A percentile compares a stretch with the other conserved stretches of the same genome.
These are phyloP conservation scores for Acleris literana DNA, from an alignment of 2,888 invertebrate genomes.

Conservation along the genomic window DNA sequence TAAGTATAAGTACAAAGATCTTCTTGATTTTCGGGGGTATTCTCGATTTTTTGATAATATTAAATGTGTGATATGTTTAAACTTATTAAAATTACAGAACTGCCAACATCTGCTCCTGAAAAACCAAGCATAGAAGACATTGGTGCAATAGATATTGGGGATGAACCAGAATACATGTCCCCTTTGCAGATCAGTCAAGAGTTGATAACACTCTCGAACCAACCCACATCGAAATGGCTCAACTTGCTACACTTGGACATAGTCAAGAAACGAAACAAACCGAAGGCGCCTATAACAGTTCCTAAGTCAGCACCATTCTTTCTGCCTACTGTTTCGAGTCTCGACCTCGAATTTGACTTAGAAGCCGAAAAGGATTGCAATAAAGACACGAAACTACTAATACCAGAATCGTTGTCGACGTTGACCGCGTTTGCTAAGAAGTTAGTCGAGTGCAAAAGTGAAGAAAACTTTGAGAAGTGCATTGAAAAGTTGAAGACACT, in stretches of 20 bases:
- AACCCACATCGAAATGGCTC: slow-evolving; percentile 95
- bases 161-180: slow-evolving; percentile 86
- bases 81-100: slow-evolving; percentile 51
- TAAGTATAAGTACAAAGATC: slow-evolving; percentile 49
- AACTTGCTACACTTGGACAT: slow-evolving; percentile 93
- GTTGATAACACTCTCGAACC: slow-evolving; percentile 92
- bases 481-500: slow-evolving; percentile 86
- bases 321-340: slow-evolving; percentile 93
- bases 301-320: slow-evolving; percentile 98
- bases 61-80: not conserved
- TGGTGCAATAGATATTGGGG: slow-evolving; percentile 67
- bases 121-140: slow-evolving; percentile 75
- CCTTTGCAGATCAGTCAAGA: slow-evolving; percentile 89
- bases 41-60: not conserved
- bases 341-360: slow-evolving; percentile 92
- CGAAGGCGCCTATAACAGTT: slow-evolving; percentile 91
- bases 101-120: slow-evolving; percentile 75
- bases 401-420: slow-evolving; percentile 85
- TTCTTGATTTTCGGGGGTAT: not conserved
- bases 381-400: slow-evolving; percentile 78
- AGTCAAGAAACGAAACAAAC: slow-evolving; percentile 95
- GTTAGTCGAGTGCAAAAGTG: slow-evolving; percentile 77
- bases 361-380: slow-evolving; percentile 68
- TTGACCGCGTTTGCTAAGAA: slow-evolving; percentile 88
- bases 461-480: slow-evolving; percentile 80